Evolutionary conservation across 2,888 invertebrate genomes (phyloP).

Genomic region (Pheosia tremula): DNA sequence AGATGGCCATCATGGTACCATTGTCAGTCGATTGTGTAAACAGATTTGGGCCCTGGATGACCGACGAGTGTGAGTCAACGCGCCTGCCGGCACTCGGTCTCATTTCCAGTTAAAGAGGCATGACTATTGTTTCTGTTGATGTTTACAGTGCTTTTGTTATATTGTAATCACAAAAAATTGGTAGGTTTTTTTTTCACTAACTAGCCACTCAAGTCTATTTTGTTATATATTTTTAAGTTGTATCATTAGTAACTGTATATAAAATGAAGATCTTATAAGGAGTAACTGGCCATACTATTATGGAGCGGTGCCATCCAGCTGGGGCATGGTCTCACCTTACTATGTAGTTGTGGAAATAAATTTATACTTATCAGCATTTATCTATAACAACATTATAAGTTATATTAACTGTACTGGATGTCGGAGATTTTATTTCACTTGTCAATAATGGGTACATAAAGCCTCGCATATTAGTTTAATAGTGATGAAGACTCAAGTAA

Average conservation of each 20-base stretch:
- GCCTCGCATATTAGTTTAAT: no score
- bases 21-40: no score
- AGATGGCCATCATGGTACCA: no score
- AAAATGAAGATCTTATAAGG: conserved; percentile 71
- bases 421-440: no score
- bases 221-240: conserved; percentile 83
- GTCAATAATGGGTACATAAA: no score
- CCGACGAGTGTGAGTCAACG: conserved; percentile 8
- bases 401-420: no score
- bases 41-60: neutral
- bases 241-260: conserved; percentile 75
- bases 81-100: conserved; percentile 40
- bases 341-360: neutral
- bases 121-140: conserved; percentile 74
- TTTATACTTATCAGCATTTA: neutral
- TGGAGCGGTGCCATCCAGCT: conserved; percentile 48
- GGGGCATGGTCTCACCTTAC: conserved; percentile 40
- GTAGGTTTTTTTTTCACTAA: conserved; percentile 66
- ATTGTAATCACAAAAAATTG: conserved; percentile 75
- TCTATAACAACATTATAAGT: neutral
- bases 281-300: conserved; percentile 59
- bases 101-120: conserved; percentile 51
- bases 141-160: conserved; percentile 76
- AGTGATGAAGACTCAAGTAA: no score
- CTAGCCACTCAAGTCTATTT: conserved; percentile 76